Evolutionary conservation across 35 echinoderm and acorn worm species (phyloP), one percentile per base, ranked within the genome.

Genomic region (Lytechinus pictus): DNA sequence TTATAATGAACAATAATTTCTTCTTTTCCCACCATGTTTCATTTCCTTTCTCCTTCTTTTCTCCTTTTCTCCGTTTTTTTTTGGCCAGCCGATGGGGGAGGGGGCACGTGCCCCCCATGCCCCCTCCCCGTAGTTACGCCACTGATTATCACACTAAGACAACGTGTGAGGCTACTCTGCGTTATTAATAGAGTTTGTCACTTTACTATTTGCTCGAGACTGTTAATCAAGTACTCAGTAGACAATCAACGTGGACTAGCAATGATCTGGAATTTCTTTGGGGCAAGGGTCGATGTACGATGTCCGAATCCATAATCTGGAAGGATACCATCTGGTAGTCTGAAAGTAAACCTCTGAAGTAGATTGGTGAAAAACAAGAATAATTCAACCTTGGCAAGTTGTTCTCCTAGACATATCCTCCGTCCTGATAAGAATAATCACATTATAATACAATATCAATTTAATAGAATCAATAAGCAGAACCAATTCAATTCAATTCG

Each of bases 301-400:
- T 93, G 92, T 53, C 92, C 92, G 53, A 93, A 93, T 33, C 92
- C 92, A 44, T 93, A 93, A 54, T 93, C 92, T 9, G 94, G 94
- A 54, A 87, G 33, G 27, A 55, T 28, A 53, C 94, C 60, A 10
- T 86, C 94, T 3, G 94, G 94, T 52, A 95, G 27, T 21, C 51
- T 72, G 86, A 95, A 95, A 33, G 28, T 86, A 55, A 95, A 95
- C 9, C 27, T 14, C 52, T 95, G 94, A 28, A 95, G 94, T 5
- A 95, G 86, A 33, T 53, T 86, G 28, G 94, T 95, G 94, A 95
- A 95, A 44, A 87, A 95, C 51, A 95, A 57, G 61, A 95, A 95
- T 12, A 95, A 27, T 86, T 95, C 94, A 55, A 95, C 86, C 27
- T 55, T 95, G 28, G 94, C 94, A 10, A 95, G 52, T 86, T 79